These are phyloP conservation scores for Rhyacichthys aspro DNA, from an alignment of 2,797 vertebrate genomes.

Conservation along the genomic window DNA sequence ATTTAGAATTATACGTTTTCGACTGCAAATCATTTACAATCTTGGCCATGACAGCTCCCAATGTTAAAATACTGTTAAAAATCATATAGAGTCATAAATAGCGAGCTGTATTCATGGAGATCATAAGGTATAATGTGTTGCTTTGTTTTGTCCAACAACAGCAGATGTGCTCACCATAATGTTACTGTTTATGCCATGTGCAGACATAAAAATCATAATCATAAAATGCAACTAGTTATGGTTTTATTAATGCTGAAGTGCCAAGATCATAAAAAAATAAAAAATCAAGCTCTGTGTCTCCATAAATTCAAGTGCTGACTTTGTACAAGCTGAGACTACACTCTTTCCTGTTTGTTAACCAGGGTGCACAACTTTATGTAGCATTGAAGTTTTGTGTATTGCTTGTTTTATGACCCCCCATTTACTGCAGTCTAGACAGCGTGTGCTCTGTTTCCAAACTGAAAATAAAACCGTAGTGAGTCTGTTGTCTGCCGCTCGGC, in stretches of 20 bases:
- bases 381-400: background rate
- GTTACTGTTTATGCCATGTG: background rate
- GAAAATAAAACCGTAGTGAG: background rate
- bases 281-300: background rate
- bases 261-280: background rate
- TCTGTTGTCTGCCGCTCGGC: too few species aligned
- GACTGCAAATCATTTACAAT: too few species aligned
- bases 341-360: background rate
- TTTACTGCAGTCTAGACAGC: conserved; percentile 3
- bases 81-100: too few species aligned
- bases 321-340: background rate
- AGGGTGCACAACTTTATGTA: conserved; percentile 1
- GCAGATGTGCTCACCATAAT: background rate
- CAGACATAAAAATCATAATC: background rate
- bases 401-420: background rate
- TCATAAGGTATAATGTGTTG: too few species aligned
- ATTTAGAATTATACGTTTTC: too few species aligned
- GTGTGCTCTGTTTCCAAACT: conserved; percentile 4
- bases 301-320: conserved; percentile 3
- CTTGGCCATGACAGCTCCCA: too few species aligned
- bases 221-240: background rate
- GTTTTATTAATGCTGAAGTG: background rate
- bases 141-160: background rate
- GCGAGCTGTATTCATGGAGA: too few species aligned
- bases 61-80: too few species aligned